Conservation (phyloP, 2,797 vertebrate species). For the Anguilla pacifica region DNA sequence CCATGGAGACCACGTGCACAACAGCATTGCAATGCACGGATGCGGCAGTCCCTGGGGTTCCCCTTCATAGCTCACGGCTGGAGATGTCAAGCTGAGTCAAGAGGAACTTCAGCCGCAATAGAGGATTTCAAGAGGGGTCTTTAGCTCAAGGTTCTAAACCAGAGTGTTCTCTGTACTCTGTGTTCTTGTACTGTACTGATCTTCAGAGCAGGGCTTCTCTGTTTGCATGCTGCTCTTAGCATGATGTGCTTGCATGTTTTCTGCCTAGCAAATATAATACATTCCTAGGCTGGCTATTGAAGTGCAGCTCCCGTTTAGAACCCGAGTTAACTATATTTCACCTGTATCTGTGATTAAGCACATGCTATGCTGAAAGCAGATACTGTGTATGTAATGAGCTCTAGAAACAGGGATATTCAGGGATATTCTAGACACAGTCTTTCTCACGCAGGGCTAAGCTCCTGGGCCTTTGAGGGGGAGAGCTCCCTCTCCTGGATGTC, state of each 20-base stretch:
- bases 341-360: conserved; percentile 6
- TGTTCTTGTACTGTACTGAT: neutral
- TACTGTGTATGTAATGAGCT: neutral
- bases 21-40: conserved; percentile 32
- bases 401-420: neutral
- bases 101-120: conserved; percentile 6
- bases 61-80: conserved; percentile 24
- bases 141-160: neutral
- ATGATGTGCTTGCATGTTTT: neutral
- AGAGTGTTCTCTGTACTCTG: neutral
- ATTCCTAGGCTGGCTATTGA: neutral
- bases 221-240: neutral
- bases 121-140: conserved; percentile 13
- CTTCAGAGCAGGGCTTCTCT: neutral
- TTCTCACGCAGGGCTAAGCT: neutral
- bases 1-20: conserved; percentile 32
- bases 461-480: neutral
- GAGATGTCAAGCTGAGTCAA: conserved; percentile 4
- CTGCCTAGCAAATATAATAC: neutral
- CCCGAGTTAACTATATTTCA: neutral
- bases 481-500: conserved; percentile 27
- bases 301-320: neutral
- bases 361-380: neutral
- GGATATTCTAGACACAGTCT: too few species aligned
- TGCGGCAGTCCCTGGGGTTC: conserved; percentile 24